phyloP scores from a whole-genome alignment of 2,888 invertebrate genomes.

The Emmelina monodactyla region DNA sequence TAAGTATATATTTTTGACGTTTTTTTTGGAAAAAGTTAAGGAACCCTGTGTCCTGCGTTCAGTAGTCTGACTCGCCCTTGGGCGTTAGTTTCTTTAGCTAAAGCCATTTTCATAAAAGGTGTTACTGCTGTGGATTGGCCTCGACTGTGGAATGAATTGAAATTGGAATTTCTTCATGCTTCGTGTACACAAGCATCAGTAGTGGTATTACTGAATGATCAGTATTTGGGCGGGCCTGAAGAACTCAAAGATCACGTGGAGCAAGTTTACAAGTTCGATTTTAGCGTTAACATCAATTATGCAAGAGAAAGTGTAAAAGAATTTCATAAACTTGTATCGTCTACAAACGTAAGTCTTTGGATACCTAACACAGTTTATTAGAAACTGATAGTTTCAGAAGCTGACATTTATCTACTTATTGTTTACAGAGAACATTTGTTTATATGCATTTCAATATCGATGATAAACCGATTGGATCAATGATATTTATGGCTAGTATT shows the following conservation, averaged over 20 bases:
- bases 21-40: too few species aligned
- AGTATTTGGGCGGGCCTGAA: constrained; percentile 59
- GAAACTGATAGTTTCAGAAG: too few species aligned
- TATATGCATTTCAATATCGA: constrained; percentile 63
- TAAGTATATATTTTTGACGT: too few species aligned
- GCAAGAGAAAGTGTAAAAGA: constrained; percentile 40
- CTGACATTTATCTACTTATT: too few species aligned
- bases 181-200: constrained; percentile 51
- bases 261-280: constrained; percentile 44
- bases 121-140: constrained; percentile 48
- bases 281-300: constrained; percentile 51
- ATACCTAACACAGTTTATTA: too few species aligned
- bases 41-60: too few species aligned
- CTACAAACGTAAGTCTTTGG: constrained; percentile 46
- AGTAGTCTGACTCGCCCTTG: too few species aligned
- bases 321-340: constrained; percentile 42
- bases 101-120: too few species aligned
- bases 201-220: constrained; percentile 52
- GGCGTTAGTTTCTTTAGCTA: too few species aligned
- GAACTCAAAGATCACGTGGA: constrained; percentile 51
- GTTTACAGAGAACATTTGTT: constrained; percentile 64
- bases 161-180: constrained; percentile 47
- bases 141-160: constrained; percentile 33
- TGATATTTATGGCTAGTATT: constrained; percentile 68
- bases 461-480: constrained; percentile 44